Conservation (phyloP, 2,113 vertebrate genomes). For the Eulacestoma nigropectus region DNA sequence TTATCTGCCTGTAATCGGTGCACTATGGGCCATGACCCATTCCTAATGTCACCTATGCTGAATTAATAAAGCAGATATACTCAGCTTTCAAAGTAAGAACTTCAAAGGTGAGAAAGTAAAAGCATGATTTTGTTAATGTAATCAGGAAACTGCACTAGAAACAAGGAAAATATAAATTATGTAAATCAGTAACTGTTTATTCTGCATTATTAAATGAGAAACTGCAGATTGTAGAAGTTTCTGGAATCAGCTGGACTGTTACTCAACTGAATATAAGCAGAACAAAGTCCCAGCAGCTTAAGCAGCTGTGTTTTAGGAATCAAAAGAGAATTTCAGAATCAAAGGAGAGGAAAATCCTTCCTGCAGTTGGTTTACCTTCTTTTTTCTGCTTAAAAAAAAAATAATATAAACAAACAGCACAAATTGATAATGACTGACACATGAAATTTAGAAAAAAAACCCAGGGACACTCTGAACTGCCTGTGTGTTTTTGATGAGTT, state of each 20-base stretch:
- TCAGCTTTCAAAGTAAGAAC: neutral
- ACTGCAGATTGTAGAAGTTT: neutral
- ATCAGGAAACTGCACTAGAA: neutral
- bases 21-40: neutral
- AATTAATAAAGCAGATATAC: neutral
- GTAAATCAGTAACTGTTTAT: neutral
- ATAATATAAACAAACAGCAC: neutral
- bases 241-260: neutral
- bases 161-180: conserved; percentile 10
- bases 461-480: neutral
- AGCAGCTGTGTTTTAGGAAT: neutral
- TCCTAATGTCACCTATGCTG: neutral
- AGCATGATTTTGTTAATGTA: neutral
- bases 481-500: neutral
- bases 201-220: neutral
- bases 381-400: neutral
- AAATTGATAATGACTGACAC: neutral
- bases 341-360: neutral
- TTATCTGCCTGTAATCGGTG: neutral
- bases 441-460: neutral
- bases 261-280: neutral
- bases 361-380: neutral
- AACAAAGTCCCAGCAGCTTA: neutral
- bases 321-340: neutral
- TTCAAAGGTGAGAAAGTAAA: conserved; percentile 5